Base-by-base conservation (phyloP, 2,888 invertebrate genomes). In the Athrips mouffetella region DNA sequence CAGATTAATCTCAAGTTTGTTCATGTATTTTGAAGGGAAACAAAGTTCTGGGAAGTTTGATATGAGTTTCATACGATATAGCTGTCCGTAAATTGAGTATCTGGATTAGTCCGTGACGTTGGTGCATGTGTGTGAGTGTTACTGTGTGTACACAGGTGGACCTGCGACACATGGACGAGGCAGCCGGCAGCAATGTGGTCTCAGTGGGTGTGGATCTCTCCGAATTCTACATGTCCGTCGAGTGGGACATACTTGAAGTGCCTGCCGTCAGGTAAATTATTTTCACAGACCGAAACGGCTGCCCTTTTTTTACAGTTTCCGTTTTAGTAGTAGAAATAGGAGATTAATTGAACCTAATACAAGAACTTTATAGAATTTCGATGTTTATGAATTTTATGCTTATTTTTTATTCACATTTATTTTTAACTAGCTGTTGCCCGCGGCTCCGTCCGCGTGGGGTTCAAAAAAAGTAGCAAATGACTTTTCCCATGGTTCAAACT, bases 171-270 rank as follows among this genome's bases (percentile, higher is more conserved):
- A 96, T 96, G 93, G 96, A 97, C 75, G 96, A 97, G 85, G 92
- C 94, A 70, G 92, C 93, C 41, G 96, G 95, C 65, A 96, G 96
- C 80, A 96, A 96, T 80, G 91, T 96, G 63, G 96, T 97, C 57
- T 96, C 96, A 51, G 94, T 96, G 53, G 98, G 98, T 47, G 98
- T 99, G 53, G 99, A 99, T 86, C 91, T 99, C 58, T 95, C 96
- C 47, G 98, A 98, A 88, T 99, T 98, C 90, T 99, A 99, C 89
- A 96, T 96, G 92, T 97, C 97, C 55, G 98, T 98, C 48, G 98
- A 99, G 87, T 99, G 99, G 99, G 99, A 99, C 88, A 97, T 99
- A 68, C 90, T 99, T 55, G 96, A 97, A 89, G 98, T 98, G 73
- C 97, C 96, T 60, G 96, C 96, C 60, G 95, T 96, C 60, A 94